phyloP scores from a whole-genome alignment of 2,888 invertebrate genomes.

The Microctonus aethiopoides region DNA sequence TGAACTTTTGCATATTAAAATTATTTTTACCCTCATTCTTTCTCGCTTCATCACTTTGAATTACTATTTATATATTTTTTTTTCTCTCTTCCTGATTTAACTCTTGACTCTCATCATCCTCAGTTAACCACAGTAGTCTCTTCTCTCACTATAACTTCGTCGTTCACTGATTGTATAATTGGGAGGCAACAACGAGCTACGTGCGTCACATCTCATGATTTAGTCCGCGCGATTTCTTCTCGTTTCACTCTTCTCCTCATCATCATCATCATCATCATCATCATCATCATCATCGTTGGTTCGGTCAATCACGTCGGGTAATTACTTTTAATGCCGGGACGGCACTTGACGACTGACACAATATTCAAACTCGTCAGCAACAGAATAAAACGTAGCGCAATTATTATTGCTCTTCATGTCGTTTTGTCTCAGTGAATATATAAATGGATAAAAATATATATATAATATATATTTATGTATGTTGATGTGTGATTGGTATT shows the following conservation, averaged over 20 bases:
- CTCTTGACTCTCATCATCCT: slow-evolving; percentile 23
- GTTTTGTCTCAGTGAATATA: slow-evolving; percentile 19
- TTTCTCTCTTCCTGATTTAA: slow-evolving; percentile 5
- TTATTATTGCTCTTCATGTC: slow-evolving; percentile 21
- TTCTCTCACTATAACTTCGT: slow-evolving; percentile 37
- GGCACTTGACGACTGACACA: slow-evolving; percentile 63
- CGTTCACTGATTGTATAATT: slow-evolving; percentile 64
- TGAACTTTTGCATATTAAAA: neutral
- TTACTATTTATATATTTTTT: slow-evolving; percentile 4
- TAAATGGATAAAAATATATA: no score
- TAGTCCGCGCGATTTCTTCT: slow-evolving; percentile 42
- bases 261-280: slow-evolving; percentile 54
- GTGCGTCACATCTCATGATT: slow-evolving; percentile 66
- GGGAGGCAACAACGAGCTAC: slow-evolving; percentile 65
- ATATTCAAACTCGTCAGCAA: slow-evolving; percentile 63
- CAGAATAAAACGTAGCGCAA: slow-evolving; percentile 12
- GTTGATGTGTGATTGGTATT: slow-evolving; percentile 9
- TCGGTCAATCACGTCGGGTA: slow-evolving; percentile 66
- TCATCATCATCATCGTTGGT: no score
- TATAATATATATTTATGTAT: slow-evolving; percentile 2
- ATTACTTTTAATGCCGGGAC: slow-evolving; percentile 66
- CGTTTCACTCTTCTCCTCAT: slow-evolving; percentile 48
- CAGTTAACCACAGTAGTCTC: slow-evolving; percentile 19
- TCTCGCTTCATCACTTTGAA: neutral
- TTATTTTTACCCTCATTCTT: neutral